A percentile compares a stretch with the other conserved stretches of the same genome.
phyloP scores from a whole-genome alignment of 2,797 vertebrate genomes.

The Margarornis squamiger region DNA sequence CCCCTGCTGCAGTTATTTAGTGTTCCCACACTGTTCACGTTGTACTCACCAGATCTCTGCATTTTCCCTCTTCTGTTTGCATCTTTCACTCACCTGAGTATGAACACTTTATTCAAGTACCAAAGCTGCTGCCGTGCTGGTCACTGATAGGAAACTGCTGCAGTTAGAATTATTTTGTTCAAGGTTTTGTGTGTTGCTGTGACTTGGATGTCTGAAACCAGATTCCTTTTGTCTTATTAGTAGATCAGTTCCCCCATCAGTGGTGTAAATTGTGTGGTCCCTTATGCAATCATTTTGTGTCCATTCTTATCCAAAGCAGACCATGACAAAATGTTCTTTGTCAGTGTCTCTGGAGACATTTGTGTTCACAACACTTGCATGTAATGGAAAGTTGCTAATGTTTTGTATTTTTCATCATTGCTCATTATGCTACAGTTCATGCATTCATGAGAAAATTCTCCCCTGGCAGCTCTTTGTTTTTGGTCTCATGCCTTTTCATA shows the following conservation, averaged over 20 bases:
- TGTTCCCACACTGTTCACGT: neutral
- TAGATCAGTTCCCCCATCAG: neutral
- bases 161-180: neutral
- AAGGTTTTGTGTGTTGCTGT: accelerated
- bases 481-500: neutral
- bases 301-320: neutral
- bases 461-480: neutral
- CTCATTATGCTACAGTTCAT: neutral
- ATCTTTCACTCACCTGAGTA: neutral
- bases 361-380: neutral
- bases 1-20: neutral
- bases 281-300: neutral
- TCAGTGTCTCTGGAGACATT: neutral
- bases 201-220: neutral
- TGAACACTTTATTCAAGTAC: neutral
- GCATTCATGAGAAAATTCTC: neutral
- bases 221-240: neutral
- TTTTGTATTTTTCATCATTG: neutral
- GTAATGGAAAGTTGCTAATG: neutral
- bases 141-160: neutral
- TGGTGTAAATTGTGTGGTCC: neutral
- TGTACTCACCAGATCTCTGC: neutral
- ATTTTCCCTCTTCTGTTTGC: neutral
- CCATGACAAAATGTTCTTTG: slow-evolving; percentile 1
- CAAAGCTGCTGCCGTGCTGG: neutral